These are phyloP conservation scores for Lutjanus erythropterus DNA, from an alignment of 2,113 vertebrate genomes.

Conservation along the genomic window DNA sequence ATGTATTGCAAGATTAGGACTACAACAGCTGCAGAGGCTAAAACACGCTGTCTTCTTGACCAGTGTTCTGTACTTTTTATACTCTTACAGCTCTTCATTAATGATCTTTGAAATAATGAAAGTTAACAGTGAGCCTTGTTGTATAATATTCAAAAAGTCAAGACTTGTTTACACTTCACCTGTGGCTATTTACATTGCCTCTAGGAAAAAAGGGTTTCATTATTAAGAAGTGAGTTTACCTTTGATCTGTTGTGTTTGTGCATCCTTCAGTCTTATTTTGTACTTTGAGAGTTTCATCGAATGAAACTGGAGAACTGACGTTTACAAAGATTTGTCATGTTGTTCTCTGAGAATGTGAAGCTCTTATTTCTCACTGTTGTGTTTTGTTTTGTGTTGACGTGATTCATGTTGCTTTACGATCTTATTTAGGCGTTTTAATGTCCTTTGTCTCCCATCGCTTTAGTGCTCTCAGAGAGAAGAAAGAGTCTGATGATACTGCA, in stretches of 20 bases:
- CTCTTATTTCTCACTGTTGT: neutral
- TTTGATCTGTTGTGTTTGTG: constrained; percentile 27
- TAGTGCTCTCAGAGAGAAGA: constrained; percentile 39
- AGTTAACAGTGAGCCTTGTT: constrained; percentile 65
- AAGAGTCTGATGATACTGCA: constrained; percentile 32
- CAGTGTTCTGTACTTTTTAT: constrained; percentile 67
- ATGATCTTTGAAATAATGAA: constrained; percentile 50
- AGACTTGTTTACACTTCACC: constrained; percentile 81
- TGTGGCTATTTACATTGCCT: constrained; percentile 61
- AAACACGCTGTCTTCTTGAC: constrained; percentile 45
- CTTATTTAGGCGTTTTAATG: constrained; percentile 18
- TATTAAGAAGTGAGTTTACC: constrained; percentile 29
- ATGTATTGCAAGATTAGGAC: constrained; percentile 62
- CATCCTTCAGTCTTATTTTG: constrained; percentile 26
- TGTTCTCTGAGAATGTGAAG: constrained; percentile 53
- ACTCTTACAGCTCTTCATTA: constrained; percentile 57
- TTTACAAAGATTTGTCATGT: constrained; percentile 50
- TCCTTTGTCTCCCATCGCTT: constrained; percentile 32
- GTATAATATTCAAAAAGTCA: constrained; percentile 75
- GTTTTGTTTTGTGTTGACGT: constrained; percentile 31
- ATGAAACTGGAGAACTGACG: constrained; percentile 25
- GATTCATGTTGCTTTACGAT: constrained; percentile 41
- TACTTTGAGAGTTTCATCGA: constrained; percentile 3
- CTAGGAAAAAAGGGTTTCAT: constrained; percentile 53
- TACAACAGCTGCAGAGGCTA: constrained; percentile 43